These are phyloP conservation scores for Vespertilio murinus DNA, from an alignment of 2,797 vertebrate genomes.

Conservation along the genomic window DNA sequence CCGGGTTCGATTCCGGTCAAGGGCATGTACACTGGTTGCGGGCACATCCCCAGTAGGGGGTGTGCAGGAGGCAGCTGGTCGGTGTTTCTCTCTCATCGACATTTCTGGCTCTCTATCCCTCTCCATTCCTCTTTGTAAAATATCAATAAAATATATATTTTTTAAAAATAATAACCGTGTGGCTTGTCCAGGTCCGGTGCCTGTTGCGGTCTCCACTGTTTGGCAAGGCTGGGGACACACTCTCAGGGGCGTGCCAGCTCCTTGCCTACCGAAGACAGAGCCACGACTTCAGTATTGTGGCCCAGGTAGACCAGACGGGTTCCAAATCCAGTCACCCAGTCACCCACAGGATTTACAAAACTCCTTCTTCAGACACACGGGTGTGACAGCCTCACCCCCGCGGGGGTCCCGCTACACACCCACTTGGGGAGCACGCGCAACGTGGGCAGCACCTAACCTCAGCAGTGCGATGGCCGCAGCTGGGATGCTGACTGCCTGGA, in stretches of 20 bases:
- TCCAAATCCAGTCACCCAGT: slow-evolving; percentile 97
- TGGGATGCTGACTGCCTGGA: slow-evolving; percentile 95
- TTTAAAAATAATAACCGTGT: slow-evolving; percentile 94
- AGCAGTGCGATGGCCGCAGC: slow-evolving; percentile 92
- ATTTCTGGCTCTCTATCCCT: no score
- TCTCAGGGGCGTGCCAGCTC: slow-evolving; percentile 93
- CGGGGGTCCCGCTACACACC: slow-evolving; percentile 96
- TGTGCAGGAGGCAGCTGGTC: no score
- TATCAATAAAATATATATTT: no score
- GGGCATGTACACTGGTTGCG: no score
- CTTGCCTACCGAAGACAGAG: slow-evolving; percentile 97
- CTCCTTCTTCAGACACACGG: slow-evolving; percentile 97
- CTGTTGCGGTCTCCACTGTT: slow-evolving; percentile 96
- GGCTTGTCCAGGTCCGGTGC: slow-evolving; percentile 96
- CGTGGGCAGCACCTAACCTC: slow-evolving; percentile 91
- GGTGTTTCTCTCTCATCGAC: no score
- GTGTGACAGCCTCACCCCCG: slow-evolving; percentile 92
- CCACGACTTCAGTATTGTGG: slow-evolving; percentile 98
- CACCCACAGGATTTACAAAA: slow-evolving; percentile 97
- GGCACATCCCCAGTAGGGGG: no score
- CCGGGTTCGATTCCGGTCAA: no score
- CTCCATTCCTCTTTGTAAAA: no score
- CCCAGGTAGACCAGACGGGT: slow-evolving; percentile 97
- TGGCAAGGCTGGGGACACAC: slow-evolving; percentile 95
- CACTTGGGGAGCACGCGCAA: slow-evolving; percentile 97